A percentile compares a stretch with the other conserved stretches of the same genome.
Conservation (phyloP, 2,888 invertebrate genomes). For the Limenitis camilla region DNA sequence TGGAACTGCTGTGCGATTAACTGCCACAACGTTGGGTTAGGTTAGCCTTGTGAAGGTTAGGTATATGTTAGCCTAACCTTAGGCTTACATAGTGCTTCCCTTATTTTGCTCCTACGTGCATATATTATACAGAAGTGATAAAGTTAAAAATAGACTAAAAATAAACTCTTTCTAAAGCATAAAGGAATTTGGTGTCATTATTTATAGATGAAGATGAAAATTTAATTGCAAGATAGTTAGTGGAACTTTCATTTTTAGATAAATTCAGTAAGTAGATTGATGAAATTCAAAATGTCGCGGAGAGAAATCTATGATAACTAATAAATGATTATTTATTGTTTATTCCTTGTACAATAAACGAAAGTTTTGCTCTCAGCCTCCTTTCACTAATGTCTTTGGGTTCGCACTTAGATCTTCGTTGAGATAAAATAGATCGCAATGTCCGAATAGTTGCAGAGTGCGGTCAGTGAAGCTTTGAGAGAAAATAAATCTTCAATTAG, state of each 20-base stretch:
- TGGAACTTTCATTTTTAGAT: background rate
- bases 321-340: constrained; percentile 67
- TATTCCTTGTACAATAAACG: constrained; percentile 64
- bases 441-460: constrained; percentile 53
- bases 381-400: constrained; percentile 70
- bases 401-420: constrained; percentile 60
- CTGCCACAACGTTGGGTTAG: too few species aligned
- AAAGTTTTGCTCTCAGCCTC: constrained; percentile 59
- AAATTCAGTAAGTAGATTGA: constrained; percentile 18
- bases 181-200: too few species aligned
- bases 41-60: too few species aligned
- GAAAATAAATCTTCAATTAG: constrained; percentile 72
- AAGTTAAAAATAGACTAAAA: too few species aligned
- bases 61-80: too few species aligned
- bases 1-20: too few species aligned
- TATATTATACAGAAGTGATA: too few species aligned
- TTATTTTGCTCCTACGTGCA: too few species aligned
- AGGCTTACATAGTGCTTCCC: too few species aligned
- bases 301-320: constrained; percentile 46
- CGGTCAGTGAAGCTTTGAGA: constrained; percentile 55
- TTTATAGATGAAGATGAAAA: too few species aligned
- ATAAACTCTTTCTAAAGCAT: too few species aligned
- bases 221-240: too few species aligned
- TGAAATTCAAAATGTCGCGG: constrained; percentile 18
- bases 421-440: constrained; percentile 69